Percentiles rank a stretch among this genome's conserved stretches.
phyloP scores from a whole-genome alignment of 53 echinoderm and acorn worm species.

The Paracentrotus lividus region DNA sequence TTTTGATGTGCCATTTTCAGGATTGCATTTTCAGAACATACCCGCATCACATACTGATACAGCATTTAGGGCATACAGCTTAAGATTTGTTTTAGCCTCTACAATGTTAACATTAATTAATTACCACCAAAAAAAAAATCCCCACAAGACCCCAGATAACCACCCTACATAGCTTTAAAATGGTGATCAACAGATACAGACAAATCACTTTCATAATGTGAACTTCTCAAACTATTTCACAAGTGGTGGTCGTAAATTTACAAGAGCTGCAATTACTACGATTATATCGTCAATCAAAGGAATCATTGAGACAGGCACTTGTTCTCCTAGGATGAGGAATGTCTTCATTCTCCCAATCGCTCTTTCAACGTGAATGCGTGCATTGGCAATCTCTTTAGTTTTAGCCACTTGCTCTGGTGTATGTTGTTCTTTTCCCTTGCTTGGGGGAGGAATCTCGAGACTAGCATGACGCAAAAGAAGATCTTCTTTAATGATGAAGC shows the following conservation, averaged over 20 bases:
- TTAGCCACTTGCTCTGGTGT: slow-evolving; percentile 67
- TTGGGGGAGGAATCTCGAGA: slow-evolving; percentile 78
- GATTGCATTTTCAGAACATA: no score
- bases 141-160: no score
- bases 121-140: no score
- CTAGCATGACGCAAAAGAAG: slow-evolving; percentile 68
- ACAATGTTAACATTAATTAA: no score
- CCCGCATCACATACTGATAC: no score
- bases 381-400: slow-evolving; percentile 79
- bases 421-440: slow-evolving; percentile 63
- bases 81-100: no score
- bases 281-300: slow-evolving; percentile 25
- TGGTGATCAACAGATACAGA: no score
- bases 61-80: no score
- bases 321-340: slow-evolving; percentile 55
- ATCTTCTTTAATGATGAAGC: slow-evolving; percentile 77
- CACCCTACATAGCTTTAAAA: no score
- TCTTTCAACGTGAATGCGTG: slow-evolving; percentile 71
- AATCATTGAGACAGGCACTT: background rate
- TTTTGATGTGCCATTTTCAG: no score
- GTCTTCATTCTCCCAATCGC: slow-evolving; percentile 76
- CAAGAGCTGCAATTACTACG: background rate
- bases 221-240: background rate
- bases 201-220: no score
- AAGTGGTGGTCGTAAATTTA: background rate